Evolutionary conservation across 2,113 vertebrate species (phyloP).

Genomic region (Eulemur macaco): DNA sequence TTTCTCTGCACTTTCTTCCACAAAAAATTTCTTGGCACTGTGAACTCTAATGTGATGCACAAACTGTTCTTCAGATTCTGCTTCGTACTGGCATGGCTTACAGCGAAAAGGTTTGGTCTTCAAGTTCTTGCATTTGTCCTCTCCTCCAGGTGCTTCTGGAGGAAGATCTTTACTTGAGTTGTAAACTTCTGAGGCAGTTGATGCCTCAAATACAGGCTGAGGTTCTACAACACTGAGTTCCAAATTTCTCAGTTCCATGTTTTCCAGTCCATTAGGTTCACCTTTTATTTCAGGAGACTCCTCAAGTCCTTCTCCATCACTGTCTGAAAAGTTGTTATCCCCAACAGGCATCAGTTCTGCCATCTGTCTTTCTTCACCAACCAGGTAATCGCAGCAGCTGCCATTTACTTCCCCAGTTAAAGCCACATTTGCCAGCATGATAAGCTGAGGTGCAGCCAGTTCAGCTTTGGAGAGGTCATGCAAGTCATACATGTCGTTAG

Average conservation of each 20-base stretch:
- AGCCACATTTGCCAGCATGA: constrained; percentile 97
- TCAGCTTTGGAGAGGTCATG: constrained; percentile 90
- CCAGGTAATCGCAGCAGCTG: constrained; percentile 87
- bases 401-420: constrained; percentile 88
- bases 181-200: constrained; percentile 74
- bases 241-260: constrained; percentile 72
- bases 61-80: constrained; percentile 93
- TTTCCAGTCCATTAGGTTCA: constrained; percentile 70
- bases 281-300: constrained; percentile 77
- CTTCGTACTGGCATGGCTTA: constrained; percentile 96
- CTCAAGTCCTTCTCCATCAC: constrained; percentile 91
- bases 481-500: constrained; percentile 88
- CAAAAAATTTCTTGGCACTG: constrained; percentile 93
- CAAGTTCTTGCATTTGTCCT: constrained; percentile 84
- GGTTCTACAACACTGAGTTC: constrained; percentile 65
- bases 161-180: constrained; percentile 76
- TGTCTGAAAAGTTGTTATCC: constrained; percentile 92
- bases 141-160: constrained; percentile 59
- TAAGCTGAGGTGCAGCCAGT: constrained; percentile 94
- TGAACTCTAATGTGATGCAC: constrained; percentile 94
- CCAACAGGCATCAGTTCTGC: constrained; percentile 95
- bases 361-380: constrained; percentile 95
- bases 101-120: constrained; percentile 97
- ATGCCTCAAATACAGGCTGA: constrained; percentile 61
- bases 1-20: constrained; percentile 91